These are phyloP conservation scores for Megalops cyprinoides DNA, from an alignment of 2,797 vertebrate genomes.

Conservation along the genomic window DNA sequence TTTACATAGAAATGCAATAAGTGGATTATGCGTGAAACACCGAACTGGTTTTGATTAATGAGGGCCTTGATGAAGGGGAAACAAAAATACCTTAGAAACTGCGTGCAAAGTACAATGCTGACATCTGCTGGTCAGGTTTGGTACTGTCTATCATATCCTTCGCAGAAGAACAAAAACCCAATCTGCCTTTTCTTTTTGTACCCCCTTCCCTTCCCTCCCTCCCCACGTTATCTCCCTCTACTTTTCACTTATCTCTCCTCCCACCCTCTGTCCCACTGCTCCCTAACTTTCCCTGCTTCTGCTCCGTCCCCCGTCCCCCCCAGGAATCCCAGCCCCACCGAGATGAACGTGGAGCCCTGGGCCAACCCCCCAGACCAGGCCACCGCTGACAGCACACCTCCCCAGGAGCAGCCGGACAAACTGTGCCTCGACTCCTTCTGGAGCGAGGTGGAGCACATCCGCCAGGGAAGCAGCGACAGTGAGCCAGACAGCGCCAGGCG, in stretches of 20 bases:
- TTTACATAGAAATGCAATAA: too few relatives aligned
- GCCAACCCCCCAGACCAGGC: slow-evolving; percentile 67
- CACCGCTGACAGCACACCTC: slow-evolving; percentile 63
- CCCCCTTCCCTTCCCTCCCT: not conserved
- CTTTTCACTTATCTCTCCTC: not conserved
- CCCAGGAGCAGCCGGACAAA: slow-evolving; percentile 72
- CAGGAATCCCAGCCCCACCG: slow-evolving; percentile 76
- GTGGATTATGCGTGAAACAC: not conserved
- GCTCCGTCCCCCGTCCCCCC: slow-evolving; percentile 53
- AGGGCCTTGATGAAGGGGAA: not conserved
- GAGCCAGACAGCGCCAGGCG: slow-evolving; percentile 74
- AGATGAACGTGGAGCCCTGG: slow-evolving; percentile 78
- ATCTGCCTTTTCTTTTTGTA: not conserved
- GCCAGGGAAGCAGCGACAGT: slow-evolving; percentile 72
- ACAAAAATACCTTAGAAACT: not conserved
- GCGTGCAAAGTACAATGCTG: slow-evolving; percentile 45
- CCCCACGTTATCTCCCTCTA: not conserved
- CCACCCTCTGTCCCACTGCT: too few relatives aligned
- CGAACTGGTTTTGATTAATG: not conserved
- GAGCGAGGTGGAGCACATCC: slow-evolving; percentile 87
- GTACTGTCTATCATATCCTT: slow-evolving; percentile 21
- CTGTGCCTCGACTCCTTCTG: slow-evolving; percentile 86
- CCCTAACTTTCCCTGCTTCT: slow-evolving; percentile 33
- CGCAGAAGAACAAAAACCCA: not conserved
- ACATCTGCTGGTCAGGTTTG: slow-evolving; percentile 64